Conservation (phyloP, 2,113 vertebrate genomes). For the Calcarius ornatus region DNA sequence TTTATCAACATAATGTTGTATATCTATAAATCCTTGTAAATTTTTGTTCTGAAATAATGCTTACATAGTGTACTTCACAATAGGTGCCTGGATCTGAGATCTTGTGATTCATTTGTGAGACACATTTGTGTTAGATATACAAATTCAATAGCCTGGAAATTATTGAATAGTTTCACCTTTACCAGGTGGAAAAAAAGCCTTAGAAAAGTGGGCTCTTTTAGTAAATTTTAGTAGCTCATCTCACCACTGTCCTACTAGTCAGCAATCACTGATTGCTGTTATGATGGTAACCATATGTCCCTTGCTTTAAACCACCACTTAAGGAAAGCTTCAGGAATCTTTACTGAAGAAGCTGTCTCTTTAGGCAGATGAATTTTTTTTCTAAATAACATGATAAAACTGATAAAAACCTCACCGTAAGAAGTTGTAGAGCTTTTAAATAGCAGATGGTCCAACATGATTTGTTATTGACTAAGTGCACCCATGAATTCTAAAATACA, state of each 20-base stretch:
- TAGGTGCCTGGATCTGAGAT: not conserved
- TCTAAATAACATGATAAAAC: not conserved
- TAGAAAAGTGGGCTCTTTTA: not conserved
- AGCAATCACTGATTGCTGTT: not conserved
- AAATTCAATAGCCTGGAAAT: not conserved
- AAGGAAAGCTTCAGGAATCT: not conserved
- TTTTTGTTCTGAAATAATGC: not conserved
- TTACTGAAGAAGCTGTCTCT: not conserved
- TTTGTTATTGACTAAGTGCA: constrained; percentile 3
- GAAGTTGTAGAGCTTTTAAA: not conserved
- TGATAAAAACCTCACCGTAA: not conserved
- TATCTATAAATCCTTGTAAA: not conserved
- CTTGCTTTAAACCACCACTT: not conserved
- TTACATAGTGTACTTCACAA: not conserved
- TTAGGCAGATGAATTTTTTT: not conserved
- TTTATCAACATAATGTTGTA: not conserved
- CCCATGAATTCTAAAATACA: not conserved
- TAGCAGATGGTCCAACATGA: not conserved
- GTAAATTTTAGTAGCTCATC: not conserved
- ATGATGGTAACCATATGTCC: not conserved
- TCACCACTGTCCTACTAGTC: not conserved
- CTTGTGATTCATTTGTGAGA: not conserved
- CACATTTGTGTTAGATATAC: not conserved
- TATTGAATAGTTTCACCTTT: not conserved
- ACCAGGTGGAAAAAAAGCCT: not conserved